phyloP scores from a whole-genome alignment of 2,888 invertebrate species.

The Epirrhoe alternata region DNA sequence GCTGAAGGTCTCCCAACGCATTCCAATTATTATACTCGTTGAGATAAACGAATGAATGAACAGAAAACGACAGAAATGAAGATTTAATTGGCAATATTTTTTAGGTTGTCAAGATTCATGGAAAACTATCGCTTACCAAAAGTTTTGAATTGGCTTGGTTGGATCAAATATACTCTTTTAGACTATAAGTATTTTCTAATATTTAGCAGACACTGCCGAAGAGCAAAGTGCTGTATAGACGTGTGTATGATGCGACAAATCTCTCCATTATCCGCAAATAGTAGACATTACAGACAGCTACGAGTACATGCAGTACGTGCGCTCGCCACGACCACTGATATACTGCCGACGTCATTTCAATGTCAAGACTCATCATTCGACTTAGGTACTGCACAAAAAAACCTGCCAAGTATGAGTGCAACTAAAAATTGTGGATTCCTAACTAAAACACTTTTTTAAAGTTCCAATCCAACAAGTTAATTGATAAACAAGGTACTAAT shows the following conservation, averaged over 20 bases:
- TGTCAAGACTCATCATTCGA: conserved; percentile 35
- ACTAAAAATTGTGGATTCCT: conserved; percentile 22
- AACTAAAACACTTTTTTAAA: conserved; percentile 1
- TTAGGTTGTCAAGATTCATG: neutral
- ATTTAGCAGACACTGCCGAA: neutral
- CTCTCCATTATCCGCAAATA: conserved; percentile 39
- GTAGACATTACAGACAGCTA: conserved; percentile 21
- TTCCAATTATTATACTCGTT: conserved; percentile 4
- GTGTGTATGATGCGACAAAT: conserved; percentile 39
- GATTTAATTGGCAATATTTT: neutral
- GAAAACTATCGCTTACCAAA: neutral
- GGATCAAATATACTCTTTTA: too few species aligned
- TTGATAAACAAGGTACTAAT: too few species aligned
- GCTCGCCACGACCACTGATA: conserved; percentile 19
- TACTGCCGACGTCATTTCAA: conserved; percentile 32
- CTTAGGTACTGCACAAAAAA: conserved; percentile 40
- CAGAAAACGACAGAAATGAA: neutral
- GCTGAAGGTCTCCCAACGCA: conserved; percentile 19
- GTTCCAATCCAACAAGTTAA: too few species aligned
- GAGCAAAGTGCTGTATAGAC: conserved; percentile 32
- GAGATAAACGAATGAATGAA: conserved; percentile 4
- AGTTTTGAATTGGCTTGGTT: neutral
- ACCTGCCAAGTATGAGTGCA: conserved; percentile 34
- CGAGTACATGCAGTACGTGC: conserved; percentile 17
- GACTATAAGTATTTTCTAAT: too few species aligned